A percentile compares a stretch with the other conserved stretches of the same genome.
Conservation (phyloP, 2,113 vertebrate species). For the Poeciliopsis retropinna region DNA sequence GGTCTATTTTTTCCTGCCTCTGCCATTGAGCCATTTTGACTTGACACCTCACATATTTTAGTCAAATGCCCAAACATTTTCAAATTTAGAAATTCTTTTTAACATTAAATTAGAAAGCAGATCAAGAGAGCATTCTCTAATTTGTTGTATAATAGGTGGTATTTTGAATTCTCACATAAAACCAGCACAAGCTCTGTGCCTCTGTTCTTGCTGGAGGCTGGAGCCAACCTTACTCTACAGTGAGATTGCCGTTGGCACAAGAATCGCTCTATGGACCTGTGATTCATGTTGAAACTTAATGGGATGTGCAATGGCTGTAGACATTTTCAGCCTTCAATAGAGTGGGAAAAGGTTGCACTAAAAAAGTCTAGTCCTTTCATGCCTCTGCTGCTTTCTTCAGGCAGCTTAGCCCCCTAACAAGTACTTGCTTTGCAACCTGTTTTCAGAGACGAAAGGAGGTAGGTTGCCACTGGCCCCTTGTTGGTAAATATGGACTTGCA, state of each 20-base stretch:
- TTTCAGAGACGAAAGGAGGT: constrained; percentile 23
- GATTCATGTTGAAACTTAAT: constrained; percentile 40
- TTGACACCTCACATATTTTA: constrained; percentile 2
- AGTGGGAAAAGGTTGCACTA: constrained; percentile 13
- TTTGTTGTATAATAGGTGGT: constrained; percentile 10
- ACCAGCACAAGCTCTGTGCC: constrained; percentile 14
- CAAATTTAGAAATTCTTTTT: background rate
- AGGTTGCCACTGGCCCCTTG: constrained; percentile 27
- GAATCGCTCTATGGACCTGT: constrained; percentile 36
- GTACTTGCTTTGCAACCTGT: constrained; percentile 20
- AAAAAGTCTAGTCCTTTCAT: constrained; percentile 17
- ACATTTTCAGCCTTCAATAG: constrained; percentile 18
- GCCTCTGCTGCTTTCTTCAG: constrained; percentile 26
- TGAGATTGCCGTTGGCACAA: constrained; percentile 37
- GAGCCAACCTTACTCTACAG: constrained; percentile 30
- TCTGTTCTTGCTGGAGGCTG: constrained; percentile 25
- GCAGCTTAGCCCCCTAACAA: constrained; percentile 37
- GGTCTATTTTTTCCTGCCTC: background rate
- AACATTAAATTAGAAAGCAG: background rate
- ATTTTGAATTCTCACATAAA: constrained; percentile 21
- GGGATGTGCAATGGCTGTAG: constrained; percentile 27
- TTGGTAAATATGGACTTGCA: constrained; percentile 7
- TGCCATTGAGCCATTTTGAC: background rate
- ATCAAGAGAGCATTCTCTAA: background rate
- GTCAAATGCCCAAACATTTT: background rate